Evolutionary conservation across 2,888 invertebrate genomes (phyloP), one percentile per base, ranked within the genome.

Genomic region (Chrysotoxum bicinctum): DNA sequence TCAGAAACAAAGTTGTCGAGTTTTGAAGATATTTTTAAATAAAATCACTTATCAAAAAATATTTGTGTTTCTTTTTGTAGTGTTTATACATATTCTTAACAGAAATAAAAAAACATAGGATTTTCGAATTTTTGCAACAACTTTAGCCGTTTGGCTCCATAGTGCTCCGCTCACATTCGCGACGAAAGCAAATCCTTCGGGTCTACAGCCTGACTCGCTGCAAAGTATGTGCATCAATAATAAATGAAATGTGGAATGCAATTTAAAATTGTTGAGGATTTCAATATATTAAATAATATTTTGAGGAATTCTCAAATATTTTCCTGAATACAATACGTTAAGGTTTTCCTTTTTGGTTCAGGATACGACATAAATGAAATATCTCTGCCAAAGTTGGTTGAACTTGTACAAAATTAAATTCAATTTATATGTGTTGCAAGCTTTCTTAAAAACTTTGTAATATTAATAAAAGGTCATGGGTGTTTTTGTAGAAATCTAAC

Each of bases 281-380:
- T 84, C 79, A 84, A 84, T 84, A 79, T 75, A 84, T 84, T 84
- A 84, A 84, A 84, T 75, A 84, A 84, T 84, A 84, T 84, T 84
- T 84, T 84, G 37, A 40, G 79, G 83, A 84, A 84, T 84, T 79
- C 75, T 48, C 40, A 56, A 43, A 52, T 60, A 80, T 80, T 69
- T 69, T 60, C 30, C 52, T 52, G 19, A n/a, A 21, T 35, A 32
- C 32, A 58, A 58, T 35, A 58, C 6, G 16, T 32, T 23, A 5
- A 50, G 8, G 50, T 23, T 50, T 50, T 50, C n/a, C 23, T 23
- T 35, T 58, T 35, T 58, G 21, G 21, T 37, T 21, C 21, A 58
- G 21, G 8, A 37, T 37, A 21, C 16, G 26, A n/a, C n/a, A 26
- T 23, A 26, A 43, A 40, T 2, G 21, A 60, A 40, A 60, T 43